Percentiles rank a stretch among this genome's conserved stretches.
These are phyloP conservation scores for Eclectus roratus DNA, from an alignment of 2,113 vertebrate genomes.

Conservation along the genomic window DNA sequence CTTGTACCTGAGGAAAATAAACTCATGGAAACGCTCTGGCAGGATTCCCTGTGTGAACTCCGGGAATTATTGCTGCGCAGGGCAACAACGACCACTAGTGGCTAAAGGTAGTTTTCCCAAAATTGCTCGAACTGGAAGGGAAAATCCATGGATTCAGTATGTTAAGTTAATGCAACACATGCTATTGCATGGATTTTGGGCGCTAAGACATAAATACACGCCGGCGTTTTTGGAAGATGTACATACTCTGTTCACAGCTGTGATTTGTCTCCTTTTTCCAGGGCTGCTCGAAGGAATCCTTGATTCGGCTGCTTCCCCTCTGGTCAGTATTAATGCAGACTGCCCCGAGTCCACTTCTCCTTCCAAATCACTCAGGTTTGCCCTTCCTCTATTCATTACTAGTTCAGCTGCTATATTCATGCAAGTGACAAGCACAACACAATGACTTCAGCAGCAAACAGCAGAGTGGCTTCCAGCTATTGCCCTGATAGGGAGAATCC, in stretches of 20 bases:
- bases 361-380: background rate
- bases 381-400: background rate
- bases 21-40: background rate
- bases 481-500: accelerated
- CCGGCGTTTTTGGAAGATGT: background rate
- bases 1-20: background rate
- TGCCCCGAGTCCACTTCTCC: background rate
- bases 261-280: background rate
- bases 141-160: background rate
- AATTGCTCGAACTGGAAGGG: background rate
- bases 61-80: background rate
- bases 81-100: conserved; percentile 75
- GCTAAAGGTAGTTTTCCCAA: background rate
- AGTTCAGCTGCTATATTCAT: background rate
- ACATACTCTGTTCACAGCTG: background rate
- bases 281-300: background rate
- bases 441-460: background rate
- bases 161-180: background rate
- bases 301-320: background rate
- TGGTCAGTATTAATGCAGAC: background rate
- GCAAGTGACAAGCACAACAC: accelerated
- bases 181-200: background rate
- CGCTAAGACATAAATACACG: background rate
- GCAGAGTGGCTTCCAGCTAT: background rate
- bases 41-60: accelerated